phyloP scores from a whole-genome alignment of 2,888 invertebrate genomes.

The Tinea trinotella region DNA sequence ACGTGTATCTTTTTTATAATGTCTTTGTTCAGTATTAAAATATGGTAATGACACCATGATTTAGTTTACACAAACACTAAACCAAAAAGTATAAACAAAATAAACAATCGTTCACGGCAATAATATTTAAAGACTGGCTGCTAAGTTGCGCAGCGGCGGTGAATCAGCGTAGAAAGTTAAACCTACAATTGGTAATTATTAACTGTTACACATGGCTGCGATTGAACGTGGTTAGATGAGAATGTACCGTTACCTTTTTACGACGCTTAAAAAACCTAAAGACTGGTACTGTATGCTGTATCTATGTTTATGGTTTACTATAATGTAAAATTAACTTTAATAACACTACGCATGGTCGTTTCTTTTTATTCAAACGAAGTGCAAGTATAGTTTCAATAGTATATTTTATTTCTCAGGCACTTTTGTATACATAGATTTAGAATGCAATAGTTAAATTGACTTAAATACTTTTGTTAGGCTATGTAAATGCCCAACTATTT shows the following conservation, averaged over 20 bases:
- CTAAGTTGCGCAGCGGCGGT: constrained; percentile 40
- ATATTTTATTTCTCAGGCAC: no score
- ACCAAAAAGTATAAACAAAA: constrained; percentile 25
- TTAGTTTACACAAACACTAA: constrained; percentile 24
- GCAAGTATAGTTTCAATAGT: no score
- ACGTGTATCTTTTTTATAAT: constrained; percentile 89
- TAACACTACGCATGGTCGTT: no score
- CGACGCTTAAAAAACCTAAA: constrained; percentile 25
- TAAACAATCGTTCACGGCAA: constrained; percentile 28
- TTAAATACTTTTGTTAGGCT: no score
- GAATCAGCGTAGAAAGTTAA: constrained; percentile 67
- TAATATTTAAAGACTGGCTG: constrained; percentile 42
- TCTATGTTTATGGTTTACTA: no score
- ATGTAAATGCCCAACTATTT: no score
- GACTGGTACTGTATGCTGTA: not conserved
- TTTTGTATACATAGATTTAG: no score
- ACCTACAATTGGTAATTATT: constrained; percentile 49
- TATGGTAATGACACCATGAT: constrained; percentile 69
- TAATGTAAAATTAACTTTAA: no score
- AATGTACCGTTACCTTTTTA: constrained; percentile 50
- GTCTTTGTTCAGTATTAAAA: constrained; percentile 74
- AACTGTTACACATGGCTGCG: constrained; percentile 62
- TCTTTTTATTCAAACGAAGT: no score
- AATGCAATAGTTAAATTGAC: no score
- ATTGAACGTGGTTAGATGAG: constrained; percentile 33